Evolutionary conservation across 2,888 invertebrate genomes (phyloP), one percentile per base, ranked within the genome.

Genomic region (Metalampra italica): DNA sequence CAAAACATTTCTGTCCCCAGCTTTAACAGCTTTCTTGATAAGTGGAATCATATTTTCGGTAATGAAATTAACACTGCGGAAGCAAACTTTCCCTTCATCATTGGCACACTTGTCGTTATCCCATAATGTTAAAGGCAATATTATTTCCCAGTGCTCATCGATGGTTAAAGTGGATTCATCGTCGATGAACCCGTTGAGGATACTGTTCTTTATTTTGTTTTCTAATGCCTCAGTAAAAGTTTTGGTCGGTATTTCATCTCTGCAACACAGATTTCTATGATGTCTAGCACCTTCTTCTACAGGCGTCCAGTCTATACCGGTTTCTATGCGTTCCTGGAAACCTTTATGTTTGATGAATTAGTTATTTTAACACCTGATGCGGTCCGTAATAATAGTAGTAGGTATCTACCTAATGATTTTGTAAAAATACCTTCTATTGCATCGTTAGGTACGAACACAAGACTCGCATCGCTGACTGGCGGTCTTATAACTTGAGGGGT

Each of bases 41-140:
- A 87, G 50, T 11, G 65, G 62, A 0, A 73, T 49, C 53, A 89
- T 56, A 54, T 79, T 56, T 42, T 87, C 79, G 2, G 82, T 83
- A 7, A 86, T 62, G 38, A 66, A 75, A 50, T 88, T 87, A 1
- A 57, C 58, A 51, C 56, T 76, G 8, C 61, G 54, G 41, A 82
- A 88, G 52, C 85, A 84, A 43, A 74, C 70, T 60, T 78, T 78
- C n/a, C 60, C 69, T 67, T 84, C 84, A 12, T 80, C 71, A 12
- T 65, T 83, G 0, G 73, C 64, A 55, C 81, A 79, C 49, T 69
- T 82, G 12, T 82, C 80, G 36, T 67, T 75, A 56, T 90, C 89
- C 85, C 86, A 90, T 13, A 83, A 45, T 2, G 62, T 68, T 22
- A 76, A 67, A 0, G 87, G 79, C 13, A 85, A 52, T 2, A 78